Evolutionary conservation across 1,140 invertebrate species (phyloP).

Genomic region (Drosophila tristis): DNA sequence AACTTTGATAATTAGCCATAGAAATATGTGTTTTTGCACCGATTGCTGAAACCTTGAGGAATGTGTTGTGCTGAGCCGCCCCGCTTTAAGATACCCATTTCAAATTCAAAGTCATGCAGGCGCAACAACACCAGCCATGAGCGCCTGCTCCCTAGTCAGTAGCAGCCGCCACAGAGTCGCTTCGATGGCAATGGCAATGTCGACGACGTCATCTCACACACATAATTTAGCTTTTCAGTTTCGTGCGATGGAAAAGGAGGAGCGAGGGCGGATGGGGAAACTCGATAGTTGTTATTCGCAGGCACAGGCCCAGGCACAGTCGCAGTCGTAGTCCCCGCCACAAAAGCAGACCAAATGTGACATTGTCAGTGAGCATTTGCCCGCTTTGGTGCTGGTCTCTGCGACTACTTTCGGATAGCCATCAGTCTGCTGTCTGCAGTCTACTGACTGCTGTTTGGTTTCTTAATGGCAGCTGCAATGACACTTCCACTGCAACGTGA

Average conservation of each 20-base stretch:
- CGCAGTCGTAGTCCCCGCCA: not conserved
- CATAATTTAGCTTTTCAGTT: slow-evolving; percentile 73
- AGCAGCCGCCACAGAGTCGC: slow-evolving; percentile 25
- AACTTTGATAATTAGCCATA: slow-evolving; percentile 60
- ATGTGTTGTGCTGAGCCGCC: slow-evolving; percentile 32
- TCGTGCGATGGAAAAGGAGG: slow-evolving; percentile 1
- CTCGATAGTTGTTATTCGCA: slow-evolving; percentile 51
- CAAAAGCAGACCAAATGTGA: slow-evolving; percentile 17
- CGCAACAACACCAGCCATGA: slow-evolving; percentile 35
- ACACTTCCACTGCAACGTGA: not conserved
- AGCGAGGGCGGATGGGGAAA: slow-evolving; percentile 11
- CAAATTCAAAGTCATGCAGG: slow-evolving; percentile 56
- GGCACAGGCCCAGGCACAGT: not conserved
- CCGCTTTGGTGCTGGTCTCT: slow-evolving; percentile 15
- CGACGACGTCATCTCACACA: slow-evolving; percentile 59
- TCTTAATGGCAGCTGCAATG: not conserved
- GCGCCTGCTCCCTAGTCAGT: not conserved
- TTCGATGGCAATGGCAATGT: slow-evolving; percentile 19
- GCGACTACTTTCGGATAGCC: slow-evolving; percentile 5
- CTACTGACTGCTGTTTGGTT: too few species aligned
- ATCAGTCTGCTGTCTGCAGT: too few species aligned
- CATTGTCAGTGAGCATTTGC: slow-evolving; percentile 48
- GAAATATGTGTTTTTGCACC: slow-evolving; percentile 22
- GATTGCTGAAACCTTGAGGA: slow-evolving; percentile 62
- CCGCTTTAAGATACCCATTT: slow-evolving; percentile 52